Conservation (phyloP, 2,888 invertebrate species). For the Apotomis turbidana region DNA sequence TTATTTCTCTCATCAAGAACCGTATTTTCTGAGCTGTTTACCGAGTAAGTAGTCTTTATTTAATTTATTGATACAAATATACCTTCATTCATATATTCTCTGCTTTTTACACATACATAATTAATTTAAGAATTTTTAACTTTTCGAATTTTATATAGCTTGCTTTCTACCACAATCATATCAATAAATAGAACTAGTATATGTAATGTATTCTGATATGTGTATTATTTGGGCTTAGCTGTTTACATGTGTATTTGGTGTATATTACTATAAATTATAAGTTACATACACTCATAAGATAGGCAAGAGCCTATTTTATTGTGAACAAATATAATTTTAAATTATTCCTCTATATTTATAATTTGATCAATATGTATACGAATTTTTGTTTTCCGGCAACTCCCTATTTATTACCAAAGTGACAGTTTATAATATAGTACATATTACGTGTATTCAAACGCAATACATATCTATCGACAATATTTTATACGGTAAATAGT, state of each 20-base stretch:
- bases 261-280: slow-evolving; percentile 49
- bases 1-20: slow-evolving; percentile 37
- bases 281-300: slow-evolving; percentile 12
- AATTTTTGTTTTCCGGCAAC: neutral
- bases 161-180: slow-evolving; percentile 18
- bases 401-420: neutral
- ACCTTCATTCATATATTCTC: slow-evolving; percentile 10
- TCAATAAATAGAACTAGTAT: slow-evolving; percentile 1
- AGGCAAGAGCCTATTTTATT: slow-evolving; percentile 19
- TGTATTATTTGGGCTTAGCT: slow-evolving; percentile 34
- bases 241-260: slow-evolving; percentile 53
- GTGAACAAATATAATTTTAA: slow-evolving; percentile 18
- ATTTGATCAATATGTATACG: neutral
- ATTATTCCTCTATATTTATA: neutral
- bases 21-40: slow-evolving; percentile 43
- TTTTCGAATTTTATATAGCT: neutral
- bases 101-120: slow-evolving; percentile 15
- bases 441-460: slow-evolving; percentile 8
- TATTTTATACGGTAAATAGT: slow-evolving; percentile 6
- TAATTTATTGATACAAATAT: slow-evolving; percentile 1
- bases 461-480: slow-evolving; percentile 24
- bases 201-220: slow-evolving; percentile 35
- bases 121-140: neutral
- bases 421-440: neutral
- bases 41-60: neutral